Base-by-base conservation (phyloP, 2,888 invertebrate species). In the Oasisia sp. region DNA sequence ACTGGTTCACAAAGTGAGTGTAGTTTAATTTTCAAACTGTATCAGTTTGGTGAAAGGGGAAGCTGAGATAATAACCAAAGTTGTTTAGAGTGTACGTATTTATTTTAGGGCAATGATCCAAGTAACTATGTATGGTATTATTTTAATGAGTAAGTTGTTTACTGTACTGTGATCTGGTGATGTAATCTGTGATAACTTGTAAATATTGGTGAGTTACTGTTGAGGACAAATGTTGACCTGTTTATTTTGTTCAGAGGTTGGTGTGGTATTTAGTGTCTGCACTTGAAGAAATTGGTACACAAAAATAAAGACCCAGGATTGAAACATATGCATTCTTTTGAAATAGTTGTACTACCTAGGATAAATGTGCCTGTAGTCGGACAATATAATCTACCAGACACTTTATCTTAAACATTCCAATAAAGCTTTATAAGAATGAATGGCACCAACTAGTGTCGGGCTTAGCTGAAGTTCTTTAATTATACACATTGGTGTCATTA, bases 151-250 rank as follows among this genome's bases (percentile, higher is more conserved):
- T 74, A 27, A 74, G 74, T 74, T 74, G 74, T 19, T 74, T 74
- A 74, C 27, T 74, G 74, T 74, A 74, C 19, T 74, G 74, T 74
- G 74, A 74, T 74, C 27, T 74, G 74, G 27, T 74, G 14, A n/a
- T 74, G 74, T 74, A 74, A 74, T 74, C 74, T 74, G 74, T 74
- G 74, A 74, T 74, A 74, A 74, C 74, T 56, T 74, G 74, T 74
- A 74, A 19, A 74, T 74, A 74, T 74, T 74, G 19, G 74, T 74
- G 74, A 74, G 19, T 74, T 19, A 19, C 19, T 74, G 50, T 50
- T 50, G 74, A 74, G n/a, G 3, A 19, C 74, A 74, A 74, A 74
- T 74, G 74, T n/a, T 74, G 74, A 19, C 27, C 5, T 74, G 27
- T 50, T 50, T 50, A 11, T 50, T 50, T 50, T 50, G 50, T 50